These are phyloP conservation scores for Alligator sinensis DNA, from an alignment of 2,113 vertebrate species.

Conservation along the genomic window DNA sequence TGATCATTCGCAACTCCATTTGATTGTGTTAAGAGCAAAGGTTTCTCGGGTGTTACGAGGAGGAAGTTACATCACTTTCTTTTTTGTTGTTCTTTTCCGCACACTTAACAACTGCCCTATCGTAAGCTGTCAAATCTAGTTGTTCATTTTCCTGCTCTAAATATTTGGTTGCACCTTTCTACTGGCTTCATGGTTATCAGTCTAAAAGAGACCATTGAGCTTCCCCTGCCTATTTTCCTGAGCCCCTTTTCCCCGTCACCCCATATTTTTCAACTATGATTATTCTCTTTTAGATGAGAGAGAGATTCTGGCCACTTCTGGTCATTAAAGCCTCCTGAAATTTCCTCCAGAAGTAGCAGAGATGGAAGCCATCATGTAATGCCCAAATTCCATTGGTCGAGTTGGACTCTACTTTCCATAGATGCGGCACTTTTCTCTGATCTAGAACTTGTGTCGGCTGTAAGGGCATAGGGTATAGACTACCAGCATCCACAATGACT, in stretches of 20 bases:
- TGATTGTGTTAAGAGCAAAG: neutral
- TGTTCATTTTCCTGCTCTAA: neutral
- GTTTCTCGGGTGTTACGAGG: fast-evolving
- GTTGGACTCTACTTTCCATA: neutral
- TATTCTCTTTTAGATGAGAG: neutral
- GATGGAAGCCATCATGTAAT: neutral
- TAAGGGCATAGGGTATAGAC: no score
- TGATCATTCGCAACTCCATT: neutral
- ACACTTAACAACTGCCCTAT: neutral
- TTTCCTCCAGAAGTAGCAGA: neutral
- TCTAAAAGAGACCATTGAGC: neutral
- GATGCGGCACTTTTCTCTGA: neutral
- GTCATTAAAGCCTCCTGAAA: neutral
- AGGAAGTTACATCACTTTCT: neutral
- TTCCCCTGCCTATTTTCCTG: neutral
- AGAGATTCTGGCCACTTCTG: neutral
- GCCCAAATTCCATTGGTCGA: neutral
- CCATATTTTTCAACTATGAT: neutral
- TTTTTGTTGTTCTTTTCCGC: no score
- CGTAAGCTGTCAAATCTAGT: neutral
- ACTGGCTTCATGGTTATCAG: neutral
- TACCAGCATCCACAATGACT: no score
- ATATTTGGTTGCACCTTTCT: neutral
- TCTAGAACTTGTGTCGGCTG: no score
- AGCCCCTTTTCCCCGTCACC: neutral